phyloP scores from a whole-genome alignment of 2,888 invertebrate species.

The Zaprionus obscuricornis region DNA sequence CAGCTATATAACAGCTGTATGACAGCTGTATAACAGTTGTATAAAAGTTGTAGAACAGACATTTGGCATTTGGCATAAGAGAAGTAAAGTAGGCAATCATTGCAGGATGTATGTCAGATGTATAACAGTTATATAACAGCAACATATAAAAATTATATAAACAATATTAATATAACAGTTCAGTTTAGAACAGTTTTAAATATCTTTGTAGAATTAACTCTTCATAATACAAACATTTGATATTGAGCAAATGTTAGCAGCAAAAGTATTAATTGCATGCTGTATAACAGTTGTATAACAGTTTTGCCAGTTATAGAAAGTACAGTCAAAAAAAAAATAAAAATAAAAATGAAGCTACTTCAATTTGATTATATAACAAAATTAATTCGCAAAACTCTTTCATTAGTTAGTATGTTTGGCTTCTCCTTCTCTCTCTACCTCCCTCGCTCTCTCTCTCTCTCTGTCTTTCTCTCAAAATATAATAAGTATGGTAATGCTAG shows the following conservation, averaged over 20 bases:
- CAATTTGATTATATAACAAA: background rate
- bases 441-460: no score
- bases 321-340: background rate
- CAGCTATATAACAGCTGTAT: conserved; percentile 12
- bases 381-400: background rate
- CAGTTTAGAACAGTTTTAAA: no score
- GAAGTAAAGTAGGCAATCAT: conserved; percentile 14
- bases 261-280: no score
- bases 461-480: no score
- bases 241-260: no score
- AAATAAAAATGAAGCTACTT: background rate
- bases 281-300: conserved; percentile 13
- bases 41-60: conserved; percentile 1
- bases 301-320: background rate
- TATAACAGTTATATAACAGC: conserved; percentile 10
- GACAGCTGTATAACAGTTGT: conserved; percentile 2
- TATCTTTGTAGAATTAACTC: no score
- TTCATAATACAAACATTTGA: no score
- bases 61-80: background rate
- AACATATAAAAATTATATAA: no score
- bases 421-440: no score
- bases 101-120: conserved; percentile 4
- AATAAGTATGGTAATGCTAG: background rate
- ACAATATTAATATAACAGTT: no score
- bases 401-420: no score